A percentile compares a stretch with the other conserved stretches of the same genome.
These are phyloP conservation scores for Archivesica marissinica DNA, from an alignment of 1,140 invertebrate species.

Conservation along the genomic window DNA sequence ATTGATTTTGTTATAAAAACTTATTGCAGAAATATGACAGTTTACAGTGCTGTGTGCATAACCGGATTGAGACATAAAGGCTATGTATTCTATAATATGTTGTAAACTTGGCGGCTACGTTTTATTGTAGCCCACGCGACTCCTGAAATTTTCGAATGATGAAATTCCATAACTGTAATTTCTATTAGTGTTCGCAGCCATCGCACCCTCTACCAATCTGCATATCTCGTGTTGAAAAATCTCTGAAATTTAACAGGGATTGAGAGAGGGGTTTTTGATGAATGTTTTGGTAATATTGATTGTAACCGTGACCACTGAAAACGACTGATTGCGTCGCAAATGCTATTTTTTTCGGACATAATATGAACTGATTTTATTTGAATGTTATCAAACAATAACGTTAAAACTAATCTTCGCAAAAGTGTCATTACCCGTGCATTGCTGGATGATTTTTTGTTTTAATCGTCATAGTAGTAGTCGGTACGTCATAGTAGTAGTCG, in stretches of 20 bases:
- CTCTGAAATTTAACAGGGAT: conserved; percentile 7
- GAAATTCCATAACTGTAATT: neutral
- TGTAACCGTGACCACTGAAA: conserved; percentile 1
- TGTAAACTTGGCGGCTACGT: neutral
- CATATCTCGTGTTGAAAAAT: neutral
- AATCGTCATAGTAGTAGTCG: too few relatives aligned
- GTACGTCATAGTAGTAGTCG: too few relatives aligned
- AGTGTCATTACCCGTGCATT: conserved; percentile 24
- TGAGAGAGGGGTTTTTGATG: neutral
- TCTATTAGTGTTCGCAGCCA: neutral
- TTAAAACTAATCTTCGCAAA: neutral
- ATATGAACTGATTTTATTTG: conserved; percentile 44
- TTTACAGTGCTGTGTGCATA: neutral
- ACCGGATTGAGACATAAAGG: neutral
- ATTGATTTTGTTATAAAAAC: neutral
- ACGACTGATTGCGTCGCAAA: conserved; percentile 42
- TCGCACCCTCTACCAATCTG: conserved; percentile 1
- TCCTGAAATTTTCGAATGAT: neutral
- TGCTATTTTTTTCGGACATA: conserved; percentile 1
- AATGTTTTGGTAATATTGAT: conserved; percentile 2
- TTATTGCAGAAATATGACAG: conserved; percentile 18
- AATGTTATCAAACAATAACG: conserved; percentile 6
- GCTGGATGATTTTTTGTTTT: conserved; percentile 1
- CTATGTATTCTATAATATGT: conserved; percentile 20
- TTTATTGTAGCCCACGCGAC: neutral